These are phyloP conservation scores for Pteria penguin DNA, from an alignment of 2,888 invertebrate genomes.

Conservation along the genomic window DNA sequence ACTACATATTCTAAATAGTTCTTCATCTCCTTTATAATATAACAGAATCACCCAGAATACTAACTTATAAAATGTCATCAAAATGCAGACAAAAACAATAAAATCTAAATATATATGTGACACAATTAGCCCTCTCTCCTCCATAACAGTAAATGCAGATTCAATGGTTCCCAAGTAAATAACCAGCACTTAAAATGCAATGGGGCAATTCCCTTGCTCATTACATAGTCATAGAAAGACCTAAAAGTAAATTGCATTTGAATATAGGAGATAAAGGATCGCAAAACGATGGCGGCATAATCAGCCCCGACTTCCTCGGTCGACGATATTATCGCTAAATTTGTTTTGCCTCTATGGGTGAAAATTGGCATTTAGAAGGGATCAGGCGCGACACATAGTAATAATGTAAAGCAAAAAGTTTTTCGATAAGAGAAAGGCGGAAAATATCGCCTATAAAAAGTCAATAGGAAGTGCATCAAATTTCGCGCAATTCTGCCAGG, in stretches of 20 bases:
- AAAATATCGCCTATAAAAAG: conserved; percentile 56
- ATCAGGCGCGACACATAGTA: conserved; percentile 23
- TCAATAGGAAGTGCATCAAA: conserved; percentile 69
- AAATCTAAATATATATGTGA: neutral
- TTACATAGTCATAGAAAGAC: conserved; percentile 1
- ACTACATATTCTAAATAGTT: too few relatives aligned
- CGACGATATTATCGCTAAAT: conserved; percentile 32
- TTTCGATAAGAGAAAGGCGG: conserved; percentile 18
- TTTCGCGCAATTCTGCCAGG: conserved; percentile 60
- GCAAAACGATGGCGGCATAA: conserved; percentile 23
- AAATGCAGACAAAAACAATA: too few relatives aligned
- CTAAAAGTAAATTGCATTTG: conserved; percentile 34
- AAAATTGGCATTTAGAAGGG: conserved; percentile 37
- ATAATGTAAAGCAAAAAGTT: conserved; percentile 18
- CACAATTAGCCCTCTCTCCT: neutral
- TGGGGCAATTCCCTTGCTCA: neutral
- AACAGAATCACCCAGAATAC: too few relatives aligned
- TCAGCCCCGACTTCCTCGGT: conserved; percentile 25
- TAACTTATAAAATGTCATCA: too few relatives aligned
- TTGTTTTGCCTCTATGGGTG: conserved; percentile 27
- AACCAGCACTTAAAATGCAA: neutral
- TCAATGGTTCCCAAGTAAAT: neutral
- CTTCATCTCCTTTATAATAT: too few relatives aligned
- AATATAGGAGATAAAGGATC: conserved; percentile 31
- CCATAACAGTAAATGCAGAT: neutral